Evolutionary conservation across 2,888 invertebrate genomes (phyloP).

Genomic region (Plagodis dolabraria): DNA sequence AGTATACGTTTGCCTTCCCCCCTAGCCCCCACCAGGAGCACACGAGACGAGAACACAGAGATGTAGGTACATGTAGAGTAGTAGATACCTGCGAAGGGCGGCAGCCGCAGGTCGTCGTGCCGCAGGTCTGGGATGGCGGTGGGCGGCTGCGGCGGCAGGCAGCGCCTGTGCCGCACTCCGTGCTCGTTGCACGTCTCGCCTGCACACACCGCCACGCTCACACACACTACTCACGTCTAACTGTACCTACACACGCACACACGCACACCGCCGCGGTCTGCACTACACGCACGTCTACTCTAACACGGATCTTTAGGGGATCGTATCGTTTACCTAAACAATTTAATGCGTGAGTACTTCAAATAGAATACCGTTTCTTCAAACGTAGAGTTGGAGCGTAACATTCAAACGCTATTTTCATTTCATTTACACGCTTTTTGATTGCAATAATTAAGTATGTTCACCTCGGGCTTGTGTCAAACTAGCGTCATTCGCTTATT

Average conservation of each 20-base stretch:
- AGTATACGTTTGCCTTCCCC: conserved; percentile 23
- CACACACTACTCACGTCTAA: background rate
- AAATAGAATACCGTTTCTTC: too few species aligned
- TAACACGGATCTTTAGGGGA: too few species aligned
- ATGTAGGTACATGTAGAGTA: background rate
- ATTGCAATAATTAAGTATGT: too few species aligned
- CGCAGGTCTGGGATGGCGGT: conserved; percentile 95
- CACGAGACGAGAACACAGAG: conserved; percentile 1
- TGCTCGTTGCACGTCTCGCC: conserved; percentile 90
- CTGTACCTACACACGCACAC: conserved; percentile 72
- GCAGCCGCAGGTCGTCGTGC: conserved; percentile 75
- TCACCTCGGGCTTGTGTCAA: too few species aligned
- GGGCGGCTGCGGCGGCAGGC: conserved; percentile 93
- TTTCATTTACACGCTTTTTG: too few species aligned
- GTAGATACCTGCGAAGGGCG: conserved; percentile 77
- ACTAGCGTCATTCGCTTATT: too few species aligned
- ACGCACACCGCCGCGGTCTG: conserved; percentile 51
- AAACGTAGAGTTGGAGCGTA: too few species aligned
- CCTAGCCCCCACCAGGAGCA: conserved; percentile 21
- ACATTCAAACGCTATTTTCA: too few species aligned
- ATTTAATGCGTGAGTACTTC: too few species aligned
- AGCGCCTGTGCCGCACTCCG: conserved; percentile 93
- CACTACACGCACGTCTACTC: background rate
- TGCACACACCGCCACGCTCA: conserved; percentile 19
- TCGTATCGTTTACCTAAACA: too few species aligned